Evolutionary conservation across 1,140 invertebrate species (phyloP).

Genomic region (Zaprionus kolodkinae): DNA sequence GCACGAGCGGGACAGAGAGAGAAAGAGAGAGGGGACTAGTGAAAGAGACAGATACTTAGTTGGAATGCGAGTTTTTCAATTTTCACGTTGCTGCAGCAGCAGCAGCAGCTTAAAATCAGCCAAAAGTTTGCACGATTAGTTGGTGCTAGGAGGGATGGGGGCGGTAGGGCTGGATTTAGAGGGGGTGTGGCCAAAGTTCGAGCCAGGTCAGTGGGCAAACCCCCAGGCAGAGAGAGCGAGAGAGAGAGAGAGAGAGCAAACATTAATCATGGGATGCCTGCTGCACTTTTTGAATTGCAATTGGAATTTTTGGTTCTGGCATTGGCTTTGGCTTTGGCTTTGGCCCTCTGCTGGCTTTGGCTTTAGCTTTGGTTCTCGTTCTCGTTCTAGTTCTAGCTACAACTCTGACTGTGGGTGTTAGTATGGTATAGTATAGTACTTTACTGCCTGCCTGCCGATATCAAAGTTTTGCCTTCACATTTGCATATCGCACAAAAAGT

Average conservation of each 20-base stretch:
- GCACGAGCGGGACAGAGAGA: conserved; percentile 9
- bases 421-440: conserved; percentile 18
- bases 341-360: too few species aligned
- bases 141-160: too few species aligned
- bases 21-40: background rate
- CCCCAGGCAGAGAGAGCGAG: background rate
- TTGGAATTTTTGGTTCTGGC: conserved; percentile 42
- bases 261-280: conserved; percentile 57
- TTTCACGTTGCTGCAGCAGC: conserved; percentile 45
- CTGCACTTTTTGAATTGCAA: conserved; percentile 57
- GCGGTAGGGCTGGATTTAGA: conserved; percentile 8
- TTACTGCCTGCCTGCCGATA: conserved; percentile 46
- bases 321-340: conserved; percentile 9
- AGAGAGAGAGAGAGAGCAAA: conserved; percentile 9
- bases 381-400: conserved; percentile 10
- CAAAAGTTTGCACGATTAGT: conserved; percentile 57
- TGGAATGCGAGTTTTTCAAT: conserved; percentile 56
- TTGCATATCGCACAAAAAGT: conserved; percentile 61
- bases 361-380: conserved; percentile 1
- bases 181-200: conserved; percentile 29
- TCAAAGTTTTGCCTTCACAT: conserved; percentile 55
- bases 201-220: conserved; percentile 5
- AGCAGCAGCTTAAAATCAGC: conserved; percentile 47
- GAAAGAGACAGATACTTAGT: conserved; percentile 36
- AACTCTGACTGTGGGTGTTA: background rate